These are phyloP conservation scores for Drosophila fulvimacula DNA, from an alignment of 2,888 invertebrate species.

Conservation along the genomic window DNA sequence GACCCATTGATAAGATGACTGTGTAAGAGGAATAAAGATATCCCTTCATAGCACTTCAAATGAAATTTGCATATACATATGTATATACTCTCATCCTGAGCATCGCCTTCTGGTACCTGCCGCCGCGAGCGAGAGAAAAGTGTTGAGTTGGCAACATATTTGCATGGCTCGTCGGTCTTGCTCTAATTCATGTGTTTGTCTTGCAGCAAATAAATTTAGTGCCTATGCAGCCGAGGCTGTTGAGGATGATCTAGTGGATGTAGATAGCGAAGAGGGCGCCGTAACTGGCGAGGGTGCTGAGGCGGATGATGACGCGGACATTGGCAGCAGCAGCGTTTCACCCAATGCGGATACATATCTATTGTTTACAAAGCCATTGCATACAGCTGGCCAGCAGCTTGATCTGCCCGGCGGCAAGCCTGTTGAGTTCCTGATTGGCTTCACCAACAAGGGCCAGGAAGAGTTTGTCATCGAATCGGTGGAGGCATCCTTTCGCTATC, in stretches of 20 bases:
- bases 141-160: slow-evolving; percentile 61
- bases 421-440: slow-evolving; percentile 98
- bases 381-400: slow-evolving; percentile 87
- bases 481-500: slow-evolving; percentile 99
- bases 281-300: slow-evolving; percentile 85
- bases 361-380: slow-evolving; percentile 93
- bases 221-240: slow-evolving; percentile 85
- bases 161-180: slow-evolving; percentile 29
- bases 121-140: slow-evolving; percentile 29
- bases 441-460: slow-evolving; percentile 96
- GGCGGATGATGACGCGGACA: slow-evolving; percentile 86
- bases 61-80: background rate
- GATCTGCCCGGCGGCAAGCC: slow-evolving; percentile 92
- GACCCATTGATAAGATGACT: background rate
- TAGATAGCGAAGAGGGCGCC: slow-evolving; percentile 82
- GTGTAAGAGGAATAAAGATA: background rate
- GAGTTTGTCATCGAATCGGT: slow-evolving; percentile 96
- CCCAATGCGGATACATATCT: slow-evolving; percentile 96
- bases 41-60: background rate
- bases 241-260: slow-evolving; percentile 88
- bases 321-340: slow-evolving; percentile 86
- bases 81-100: background rate
- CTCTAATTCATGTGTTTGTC: slow-evolving; percentile 27
- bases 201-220: slow-evolving; percentile 85
- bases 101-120: background rate